These are phyloP conservation scores for Mesembrinibis cayennensis DNA, from an alignment of 2,113 vertebrate species.

Conservation along the genomic window DNA sequence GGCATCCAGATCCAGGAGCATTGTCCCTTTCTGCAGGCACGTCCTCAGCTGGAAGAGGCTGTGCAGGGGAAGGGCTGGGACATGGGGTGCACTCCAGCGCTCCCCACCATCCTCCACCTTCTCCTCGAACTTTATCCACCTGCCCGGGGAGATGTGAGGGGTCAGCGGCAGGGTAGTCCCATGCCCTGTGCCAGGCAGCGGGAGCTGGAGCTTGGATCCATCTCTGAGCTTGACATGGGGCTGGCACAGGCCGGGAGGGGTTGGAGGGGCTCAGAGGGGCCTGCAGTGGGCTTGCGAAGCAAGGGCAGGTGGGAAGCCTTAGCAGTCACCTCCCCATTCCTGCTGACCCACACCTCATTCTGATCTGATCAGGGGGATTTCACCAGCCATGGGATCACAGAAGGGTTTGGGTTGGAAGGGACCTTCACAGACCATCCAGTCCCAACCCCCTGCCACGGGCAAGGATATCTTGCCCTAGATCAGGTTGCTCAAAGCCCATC, in stretches of 20 bases:
- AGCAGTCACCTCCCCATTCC: rapidly evolving
- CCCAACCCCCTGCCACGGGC: background rate
- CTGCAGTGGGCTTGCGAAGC: background rate
- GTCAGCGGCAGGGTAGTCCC: background rate
- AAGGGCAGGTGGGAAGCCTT: background rate
- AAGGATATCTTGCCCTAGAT: background rate
- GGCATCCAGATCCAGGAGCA: slow-evolving; percentile 70
- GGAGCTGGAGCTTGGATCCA: background rate
- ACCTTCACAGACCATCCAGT: background rate
- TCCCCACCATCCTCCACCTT: slow-evolving; percentile 74
- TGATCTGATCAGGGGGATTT: background rate
- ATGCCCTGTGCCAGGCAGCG: rapidly evolving
- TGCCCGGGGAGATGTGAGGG: background rate
- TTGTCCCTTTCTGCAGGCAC: background rate
- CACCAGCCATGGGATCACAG: background rate
- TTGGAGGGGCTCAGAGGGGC: background rate
- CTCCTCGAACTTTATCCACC: slow-evolving; percentile 82
- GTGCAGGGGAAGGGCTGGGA: slow-evolving; percentile 70
- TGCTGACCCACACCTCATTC: background rate
- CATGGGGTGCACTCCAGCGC: slow-evolving; percentile 75
- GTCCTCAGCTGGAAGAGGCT: slow-evolving; percentile 73
- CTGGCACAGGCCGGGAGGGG: background rate
- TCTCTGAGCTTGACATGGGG: background rate
- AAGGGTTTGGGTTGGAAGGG: background rate
- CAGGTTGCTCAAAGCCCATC: rapidly evolving